Evolutionary conservation across 2,888 invertebrate genomes (phyloP).

Genomic region (Blastobasis adustella): DNA sequence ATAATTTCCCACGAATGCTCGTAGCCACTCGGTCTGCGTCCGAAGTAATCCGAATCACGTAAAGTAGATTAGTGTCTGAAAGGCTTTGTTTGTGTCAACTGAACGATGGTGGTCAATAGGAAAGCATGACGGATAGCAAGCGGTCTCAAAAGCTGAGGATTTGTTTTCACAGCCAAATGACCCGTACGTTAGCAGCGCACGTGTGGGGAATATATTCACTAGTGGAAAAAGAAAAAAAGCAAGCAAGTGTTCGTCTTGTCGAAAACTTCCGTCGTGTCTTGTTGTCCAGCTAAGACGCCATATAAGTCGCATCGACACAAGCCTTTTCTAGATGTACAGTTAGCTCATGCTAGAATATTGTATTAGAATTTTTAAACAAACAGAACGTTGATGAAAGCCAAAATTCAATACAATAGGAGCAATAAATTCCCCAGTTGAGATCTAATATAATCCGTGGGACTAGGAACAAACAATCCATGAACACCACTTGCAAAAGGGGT

Average conservation of each 20-base stretch:
- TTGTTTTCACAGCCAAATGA: slow-evolving; percentile 69
- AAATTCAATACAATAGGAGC: too few species aligned
- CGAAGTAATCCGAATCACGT: slow-evolving; percentile 66
- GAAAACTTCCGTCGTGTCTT: too few species aligned
- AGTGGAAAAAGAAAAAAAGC: too few species aligned
- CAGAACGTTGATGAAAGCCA: too few species aligned
- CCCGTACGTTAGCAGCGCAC: slow-evolving; percentile 53
- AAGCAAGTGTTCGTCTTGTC: too few species aligned
- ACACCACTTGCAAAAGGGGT: too few species aligned
- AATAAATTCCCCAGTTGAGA: too few species aligned
- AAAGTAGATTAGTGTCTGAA: slow-evolving; percentile 67
- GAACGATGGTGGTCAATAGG: slow-evolving; percentile 60
- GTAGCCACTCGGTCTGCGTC: background rate
- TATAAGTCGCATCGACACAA: slow-evolving; percentile 28
- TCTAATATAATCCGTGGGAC: too few species aligned
- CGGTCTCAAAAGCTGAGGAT: slow-evolving; percentile 57
- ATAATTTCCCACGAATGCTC: slow-evolving; percentile 54
- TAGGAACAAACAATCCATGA: too few species aligned
- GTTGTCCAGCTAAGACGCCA: slow-evolving; percentile 15
- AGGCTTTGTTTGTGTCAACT: slow-evolving; percentile 67
- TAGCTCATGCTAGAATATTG: slow-evolving; percentile 11
- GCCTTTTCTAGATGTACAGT: slow-evolving; percentile 30
- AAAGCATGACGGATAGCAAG: slow-evolving; percentile 64
- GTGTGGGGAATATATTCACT: slow-evolving; percentile 58
- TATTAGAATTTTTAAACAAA: too few species aligned